These are phyloP conservation scores for Acanthococcus lagerstroemiae DNA, from an alignment of 2,888 invertebrate genomes.

Conservation along the genomic window DNA sequence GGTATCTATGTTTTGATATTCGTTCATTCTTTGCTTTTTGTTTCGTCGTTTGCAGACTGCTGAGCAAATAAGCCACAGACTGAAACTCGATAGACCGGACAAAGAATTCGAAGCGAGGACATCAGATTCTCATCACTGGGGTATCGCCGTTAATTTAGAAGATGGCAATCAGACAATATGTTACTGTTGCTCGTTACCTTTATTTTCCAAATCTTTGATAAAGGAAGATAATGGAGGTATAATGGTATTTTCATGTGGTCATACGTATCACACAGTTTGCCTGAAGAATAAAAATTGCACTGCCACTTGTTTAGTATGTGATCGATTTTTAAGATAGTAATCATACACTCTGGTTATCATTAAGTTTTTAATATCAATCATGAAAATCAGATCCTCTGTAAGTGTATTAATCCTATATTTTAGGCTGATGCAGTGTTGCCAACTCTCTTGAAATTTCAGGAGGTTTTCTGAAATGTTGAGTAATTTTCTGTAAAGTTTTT, in stretches of 20 bases:
- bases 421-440: no score
- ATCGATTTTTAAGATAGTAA: conserved; percentile 23
- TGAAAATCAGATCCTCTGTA: no score
- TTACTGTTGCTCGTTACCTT: conserved; percentile 47
- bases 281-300: conserved; percentile 25
- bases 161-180: conserved; percentile 38
- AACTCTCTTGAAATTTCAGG: no score
- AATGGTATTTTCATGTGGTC: conserved; percentile 53
- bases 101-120: not conserved
- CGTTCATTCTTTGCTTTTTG: no score
- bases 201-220: conserved; percentile 50
- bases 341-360: no score
- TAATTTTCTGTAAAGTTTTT: no score
- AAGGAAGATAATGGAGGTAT: conserved; percentile 48
- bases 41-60: not conserved
- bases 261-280: conserved; percentile 47
- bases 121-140: conserved; percentile 44
- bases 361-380: no score
- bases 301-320: conserved; percentile 19
- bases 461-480: no score
- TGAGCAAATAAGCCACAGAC: not conserved
- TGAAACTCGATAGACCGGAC: conserved; percentile 17
- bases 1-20: no score
- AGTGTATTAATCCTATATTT: no score
- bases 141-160: conserved; percentile 41